A percentile compares a stretch with the other conserved stretches of the same genome.
These are phyloP conservation scores for Poeciliopsis prolifica DNA, from an alignment of 2,113 vertebrate genomes.

Conservation along the genomic window DNA sequence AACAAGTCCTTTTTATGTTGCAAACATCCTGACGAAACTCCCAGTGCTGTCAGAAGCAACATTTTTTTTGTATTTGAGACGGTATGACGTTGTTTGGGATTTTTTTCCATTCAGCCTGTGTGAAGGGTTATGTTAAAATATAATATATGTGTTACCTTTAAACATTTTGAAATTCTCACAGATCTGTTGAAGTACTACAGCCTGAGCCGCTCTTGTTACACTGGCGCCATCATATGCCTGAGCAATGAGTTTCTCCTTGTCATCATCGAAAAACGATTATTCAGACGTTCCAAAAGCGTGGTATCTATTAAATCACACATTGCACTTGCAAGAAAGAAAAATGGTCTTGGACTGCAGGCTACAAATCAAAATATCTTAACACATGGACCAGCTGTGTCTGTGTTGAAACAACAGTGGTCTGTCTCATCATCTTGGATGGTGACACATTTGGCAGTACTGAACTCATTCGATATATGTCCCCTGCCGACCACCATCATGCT, in stretches of 20 bases:
- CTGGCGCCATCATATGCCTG: background rate
- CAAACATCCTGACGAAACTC: conserved; percentile 40
- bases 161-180: background rate
- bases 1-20: conserved; percentile 31
- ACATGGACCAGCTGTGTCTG: background rate
- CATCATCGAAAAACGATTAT: background rate
- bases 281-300: background rate
- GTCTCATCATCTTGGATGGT: background rate
- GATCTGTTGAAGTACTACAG: background rate
- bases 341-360: background rate
- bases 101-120: background rate
- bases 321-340: background rate
- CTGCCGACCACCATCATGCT: background rate
- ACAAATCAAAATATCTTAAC: background rate
- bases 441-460: background rate
- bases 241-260: background rate
- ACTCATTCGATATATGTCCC: background rate
- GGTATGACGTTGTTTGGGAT: conserved; percentile 14
- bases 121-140: background rate
- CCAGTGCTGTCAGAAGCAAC: conserved; percentile 17
- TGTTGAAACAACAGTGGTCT: background rate
- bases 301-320: background rate
- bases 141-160: background rate
- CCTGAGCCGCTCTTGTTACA: background rate
- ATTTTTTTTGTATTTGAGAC: conserved; percentile 2